Percentiles rank a stretch among this genome's conserved stretches.
Evolutionary conservation across 2,797 vertebrate genomes (phyloP).

Genomic region (Enteromius trimaculatus): DNA sequence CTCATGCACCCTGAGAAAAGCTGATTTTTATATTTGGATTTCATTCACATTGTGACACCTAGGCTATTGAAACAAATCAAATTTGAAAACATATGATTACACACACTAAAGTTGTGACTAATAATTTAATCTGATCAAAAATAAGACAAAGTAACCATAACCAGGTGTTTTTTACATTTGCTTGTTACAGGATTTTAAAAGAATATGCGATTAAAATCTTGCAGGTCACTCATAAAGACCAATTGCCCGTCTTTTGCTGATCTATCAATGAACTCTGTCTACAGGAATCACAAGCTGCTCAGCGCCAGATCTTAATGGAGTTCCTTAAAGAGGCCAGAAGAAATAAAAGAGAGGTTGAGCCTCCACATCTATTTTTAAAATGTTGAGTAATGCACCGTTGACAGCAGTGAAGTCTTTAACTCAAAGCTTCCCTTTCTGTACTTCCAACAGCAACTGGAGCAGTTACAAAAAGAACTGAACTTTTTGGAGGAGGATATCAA

Average conservation of each 20-base stretch:
- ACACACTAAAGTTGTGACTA: neutral
- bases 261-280: constrained; percentile 44
- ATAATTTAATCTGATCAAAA: neutral
- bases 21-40: neutral
- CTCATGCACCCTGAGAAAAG: neutral
- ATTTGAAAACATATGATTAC: neutral
- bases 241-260: neutral
- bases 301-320: constrained; percentile 97
- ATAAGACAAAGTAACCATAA: neutral
- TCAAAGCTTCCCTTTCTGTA: neutral
- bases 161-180: too few relatives aligned
- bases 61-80: neutral
- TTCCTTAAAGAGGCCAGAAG: constrained; percentile 97
- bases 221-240: neutral
- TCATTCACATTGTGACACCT: neutral
- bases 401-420: neutral
- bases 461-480: constrained; percentile 97
- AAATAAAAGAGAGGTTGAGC: constrained; percentile 94
- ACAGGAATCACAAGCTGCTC: constrained; percentile 96
- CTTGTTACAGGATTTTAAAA: neutral
- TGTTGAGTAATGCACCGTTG: neutral
- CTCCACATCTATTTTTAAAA: constrained; percentile 16
- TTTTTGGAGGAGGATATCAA: constrained; percentile 99
- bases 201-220: neutral
- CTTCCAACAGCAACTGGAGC: constrained; percentile 90